A percentile compares a stretch with the other conserved stretches of the same genome.
Conservation (phyloP, 2,113 vertebrate species). For the Crypturellus undulatus region DNA sequence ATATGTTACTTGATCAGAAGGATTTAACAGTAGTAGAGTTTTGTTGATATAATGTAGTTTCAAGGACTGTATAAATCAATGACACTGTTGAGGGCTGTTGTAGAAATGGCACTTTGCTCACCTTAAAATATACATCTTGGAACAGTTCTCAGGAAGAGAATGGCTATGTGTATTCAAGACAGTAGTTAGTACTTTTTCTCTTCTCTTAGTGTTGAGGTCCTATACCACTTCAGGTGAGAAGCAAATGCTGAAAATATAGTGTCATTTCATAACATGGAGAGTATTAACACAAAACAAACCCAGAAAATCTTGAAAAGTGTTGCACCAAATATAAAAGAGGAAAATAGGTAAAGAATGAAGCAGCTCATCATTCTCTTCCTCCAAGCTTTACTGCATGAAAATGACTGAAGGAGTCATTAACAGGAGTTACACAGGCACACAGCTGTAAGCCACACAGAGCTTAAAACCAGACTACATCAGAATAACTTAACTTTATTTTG, state of each 20-base stretch:
- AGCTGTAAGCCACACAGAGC: slow-evolving; percentile 34
- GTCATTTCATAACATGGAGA: not conserved
- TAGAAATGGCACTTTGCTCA: not conserved
- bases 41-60: not conserved
- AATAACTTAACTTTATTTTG: slow-evolving; percentile 59
- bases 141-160: not conserved
- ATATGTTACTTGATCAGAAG: not conserved
- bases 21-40: not conserved
- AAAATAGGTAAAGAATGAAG: not conserved
- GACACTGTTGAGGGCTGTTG: not conserved
- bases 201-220: not conserved
- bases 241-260: not conserved
- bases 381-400: not conserved
- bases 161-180: not conserved
- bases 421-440: not conserved
- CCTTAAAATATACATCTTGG: not conserved
- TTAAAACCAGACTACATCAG: slow-evolving; percentile 42
- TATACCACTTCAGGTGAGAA: not conserved
- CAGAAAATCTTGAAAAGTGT: not conserved
- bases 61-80: not conserved
- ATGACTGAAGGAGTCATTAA: not conserved
- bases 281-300: not conserved
- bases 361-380: not conserved
- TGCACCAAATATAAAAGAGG: not conserved
- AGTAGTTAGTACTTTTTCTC: not conserved